Evolutionary conservation across 2,888 invertebrate species (phyloP).

Genomic region (Crepidodera aurea): DNA sequence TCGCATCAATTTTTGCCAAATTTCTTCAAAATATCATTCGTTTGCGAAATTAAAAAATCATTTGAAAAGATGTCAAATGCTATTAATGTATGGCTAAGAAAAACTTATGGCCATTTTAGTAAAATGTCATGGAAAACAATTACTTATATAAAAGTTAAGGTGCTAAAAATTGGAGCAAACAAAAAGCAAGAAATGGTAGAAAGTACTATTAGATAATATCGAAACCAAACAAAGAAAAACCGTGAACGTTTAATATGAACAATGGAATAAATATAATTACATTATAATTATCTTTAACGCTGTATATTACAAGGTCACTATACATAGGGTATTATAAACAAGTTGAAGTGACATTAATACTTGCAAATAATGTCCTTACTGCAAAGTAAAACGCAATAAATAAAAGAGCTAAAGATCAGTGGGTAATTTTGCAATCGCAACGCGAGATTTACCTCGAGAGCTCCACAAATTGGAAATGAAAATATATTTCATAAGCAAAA

Average conservation of each 20-base stretch:
- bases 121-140: too few species aligned
- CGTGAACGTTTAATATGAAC: conserved; percentile 54
- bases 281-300: conserved; percentile 58
- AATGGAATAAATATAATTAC: conserved; percentile 58
- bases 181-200: conserved; percentile 1
- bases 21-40: too few species aligned
- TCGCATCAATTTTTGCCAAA: too few species aligned
- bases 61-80: too few species aligned
- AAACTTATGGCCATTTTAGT: too few species aligned
- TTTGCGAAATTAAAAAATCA: too few species aligned
- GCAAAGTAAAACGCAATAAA: conserved; percentile 44
- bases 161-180: neutral
- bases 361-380: conserved; percentile 39
- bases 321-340: conserved; percentile 45
- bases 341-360: conserved; percentile 39
- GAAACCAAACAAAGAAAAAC: conserved; percentile 53
- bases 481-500: conserved; percentile 28
- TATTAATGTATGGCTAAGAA: too few species aligned
- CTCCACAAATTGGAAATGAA: conserved; percentile 25
- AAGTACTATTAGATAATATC: conserved; percentile 41
- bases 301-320: conserved; percentile 57
- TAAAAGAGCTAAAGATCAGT: conserved; percentile 39
- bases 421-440: conserved; percentile 42
- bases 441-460: conserved; percentile 29
- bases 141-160: too few species aligned